A percentile compares a stretch with the other conserved stretches of the same genome.
phyloP scores from a whole-genome alignment of 2,113 vertebrate species.

The Philantomba maxwellii region DNA sequence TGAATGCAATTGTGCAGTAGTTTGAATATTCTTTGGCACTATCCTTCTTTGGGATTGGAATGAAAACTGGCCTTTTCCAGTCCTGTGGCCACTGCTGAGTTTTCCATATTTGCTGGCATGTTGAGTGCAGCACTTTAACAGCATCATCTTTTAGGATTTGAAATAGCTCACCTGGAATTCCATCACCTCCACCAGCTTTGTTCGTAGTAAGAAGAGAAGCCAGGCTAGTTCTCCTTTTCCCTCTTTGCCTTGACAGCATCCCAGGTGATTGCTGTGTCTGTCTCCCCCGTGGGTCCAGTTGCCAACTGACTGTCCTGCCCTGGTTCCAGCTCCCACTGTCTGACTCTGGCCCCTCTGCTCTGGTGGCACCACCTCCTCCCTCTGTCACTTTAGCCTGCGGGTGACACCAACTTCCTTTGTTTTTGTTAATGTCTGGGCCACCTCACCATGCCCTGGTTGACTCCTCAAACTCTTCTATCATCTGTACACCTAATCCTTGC shows the following conservation, averaged over 20 bases:
- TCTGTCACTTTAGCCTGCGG: not conserved
- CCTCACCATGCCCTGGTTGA: not conserved
- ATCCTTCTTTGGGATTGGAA: not conserved
- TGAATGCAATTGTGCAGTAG: not conserved
- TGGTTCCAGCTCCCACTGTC: not conserved
- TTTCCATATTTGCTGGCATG: not conserved
- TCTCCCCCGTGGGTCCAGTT: not conserved
- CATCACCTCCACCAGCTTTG: not conserved
- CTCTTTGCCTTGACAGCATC: not conserved
- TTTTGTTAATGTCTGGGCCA: not conserved
- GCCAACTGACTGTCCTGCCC: too few relatives aligned
- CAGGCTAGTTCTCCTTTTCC: not conserved
- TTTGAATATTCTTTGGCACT: not conserved
- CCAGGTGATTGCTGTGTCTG: not conserved
- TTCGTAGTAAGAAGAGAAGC: fast-evolving
- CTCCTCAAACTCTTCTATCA: not conserved
- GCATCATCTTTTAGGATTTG: not conserved
- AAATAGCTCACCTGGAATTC: not conserved
- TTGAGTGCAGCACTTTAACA: not conserved
- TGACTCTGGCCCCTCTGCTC: not conserved
- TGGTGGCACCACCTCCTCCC: not conserved
- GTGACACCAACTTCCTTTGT: not conserved
- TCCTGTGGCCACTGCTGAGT: not conserved
- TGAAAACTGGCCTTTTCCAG: not conserved
- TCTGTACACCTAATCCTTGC: not conserved